These are phyloP conservation scores for Stenodera caucasica DNA, from an alignment of 2,888 invertebrate species.

Conservation along the genomic window DNA sequence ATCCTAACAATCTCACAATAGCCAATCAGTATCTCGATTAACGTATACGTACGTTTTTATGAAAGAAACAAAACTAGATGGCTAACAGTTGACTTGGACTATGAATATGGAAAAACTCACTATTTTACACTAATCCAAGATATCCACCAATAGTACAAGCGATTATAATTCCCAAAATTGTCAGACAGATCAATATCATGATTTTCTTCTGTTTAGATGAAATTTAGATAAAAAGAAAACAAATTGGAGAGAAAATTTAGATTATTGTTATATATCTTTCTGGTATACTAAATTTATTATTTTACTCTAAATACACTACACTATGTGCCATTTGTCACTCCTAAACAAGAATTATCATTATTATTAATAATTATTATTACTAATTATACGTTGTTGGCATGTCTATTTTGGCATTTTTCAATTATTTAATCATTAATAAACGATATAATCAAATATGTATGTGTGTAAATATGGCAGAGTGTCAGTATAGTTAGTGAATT, in stretches of 20 bases:
- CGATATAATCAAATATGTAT: too few species aligned
- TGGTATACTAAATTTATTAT: background rate
- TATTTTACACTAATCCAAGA: conserved; percentile 58
- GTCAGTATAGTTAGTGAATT: too few species aligned
- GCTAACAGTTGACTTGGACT: too few species aligned
- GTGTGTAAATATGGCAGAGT: too few species aligned
- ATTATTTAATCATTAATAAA: background rate
- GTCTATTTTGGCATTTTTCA: background rate
- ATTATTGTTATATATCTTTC: background rate
- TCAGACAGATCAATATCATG: conserved; percentile 88
- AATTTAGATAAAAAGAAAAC: conserved; percentile 34
- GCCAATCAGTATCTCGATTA: too few species aligned
- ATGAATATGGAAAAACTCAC: too few species aligned
- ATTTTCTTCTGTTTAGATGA: conserved; percentile 79
- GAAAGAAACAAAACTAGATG: too few species aligned
- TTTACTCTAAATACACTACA: conserved; percentile 6
- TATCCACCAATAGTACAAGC: conserved; percentile 71
- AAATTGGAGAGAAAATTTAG: conserved; percentile 14
- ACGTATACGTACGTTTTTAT: too few species aligned
- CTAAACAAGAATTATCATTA: background rate
- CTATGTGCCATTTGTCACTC: conserved; percentile 11
- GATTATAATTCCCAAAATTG: conserved; percentile 79
- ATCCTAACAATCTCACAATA: too few species aligned
- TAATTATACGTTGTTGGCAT: conserved; percentile 2
- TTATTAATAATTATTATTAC: too few species aligned